phyloP scores from a whole-genome alignment of 2,888 invertebrate species.

The Cacoxenus indagator region DNA sequence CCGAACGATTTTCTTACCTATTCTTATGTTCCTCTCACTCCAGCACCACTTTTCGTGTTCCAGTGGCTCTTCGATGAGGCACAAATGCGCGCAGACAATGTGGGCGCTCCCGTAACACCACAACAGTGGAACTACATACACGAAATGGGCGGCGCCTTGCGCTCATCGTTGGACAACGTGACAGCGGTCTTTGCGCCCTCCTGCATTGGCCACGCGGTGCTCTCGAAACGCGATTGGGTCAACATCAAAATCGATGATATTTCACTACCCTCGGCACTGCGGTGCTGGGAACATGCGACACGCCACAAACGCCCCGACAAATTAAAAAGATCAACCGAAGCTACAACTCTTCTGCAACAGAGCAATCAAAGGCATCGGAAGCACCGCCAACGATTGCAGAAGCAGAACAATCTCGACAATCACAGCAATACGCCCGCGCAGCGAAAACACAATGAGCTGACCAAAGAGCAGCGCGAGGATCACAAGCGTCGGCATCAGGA shows the following conservation, averaged over 20 bases:
- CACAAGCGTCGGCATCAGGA: slow-evolving; percentile 56
- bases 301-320: slow-evolving; percentile 60
- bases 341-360: slow-evolving; percentile 52
- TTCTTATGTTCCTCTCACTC: not conserved
- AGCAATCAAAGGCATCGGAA: slow-evolving; percentile 57
- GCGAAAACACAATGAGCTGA: slow-evolving; percentile 52
- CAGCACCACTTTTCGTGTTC: slow-evolving; percentile 90
- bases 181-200: slow-evolving; percentile 93
- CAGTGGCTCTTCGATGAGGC: slow-evolving; percentile 97
- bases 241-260: slow-evolving; percentile 87
- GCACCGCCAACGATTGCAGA: slow-evolving; percentile 49
- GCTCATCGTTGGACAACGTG: slow-evolving; percentile 85
- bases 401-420: slow-evolving; percentile 47
- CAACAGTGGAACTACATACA: slow-evolving; percentile 96
- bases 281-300: slow-evolving; percentile 86
- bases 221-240: slow-evolving; percentile 90
- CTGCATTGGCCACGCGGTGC: slow-evolving; percentile 91
- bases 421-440: slow-evolving; percentile 34
- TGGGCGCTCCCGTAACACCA: slow-evolving; percentile 88
- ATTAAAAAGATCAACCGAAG: slow-evolving; percentile 64
- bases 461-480: slow-evolving; percentile 60
- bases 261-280: slow-evolving; percentile 85
- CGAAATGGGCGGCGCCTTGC: slow-evolving; percentile 87
- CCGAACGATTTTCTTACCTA: not conserved
- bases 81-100: slow-evolving; percentile 93